Evolutionary conservation across 2,113 vertebrate genomes (phyloP).

Genomic region (Martes martes): DNA sequence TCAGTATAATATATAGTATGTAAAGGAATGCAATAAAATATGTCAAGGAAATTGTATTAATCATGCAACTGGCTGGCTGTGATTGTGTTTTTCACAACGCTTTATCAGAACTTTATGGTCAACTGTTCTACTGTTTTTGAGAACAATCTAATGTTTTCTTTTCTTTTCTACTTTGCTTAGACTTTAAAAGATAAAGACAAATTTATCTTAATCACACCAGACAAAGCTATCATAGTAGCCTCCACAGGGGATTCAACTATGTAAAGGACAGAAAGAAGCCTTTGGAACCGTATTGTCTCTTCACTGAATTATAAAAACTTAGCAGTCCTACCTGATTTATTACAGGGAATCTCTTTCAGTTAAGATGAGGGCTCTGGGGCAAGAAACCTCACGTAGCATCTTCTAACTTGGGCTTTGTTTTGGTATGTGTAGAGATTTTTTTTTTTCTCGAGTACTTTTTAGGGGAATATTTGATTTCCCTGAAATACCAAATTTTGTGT

Average conservation of each 20-base stretch:
- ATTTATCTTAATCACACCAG: background rate
- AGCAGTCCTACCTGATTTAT: background rate
- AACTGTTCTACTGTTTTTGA: slow-evolving; percentile 34
- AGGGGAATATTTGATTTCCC: background rate
- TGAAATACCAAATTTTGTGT: background rate
- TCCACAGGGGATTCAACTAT: background rate
- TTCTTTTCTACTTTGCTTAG: slow-evolving; percentile 1
- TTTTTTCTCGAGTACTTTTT: background rate
- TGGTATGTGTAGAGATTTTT: background rate
- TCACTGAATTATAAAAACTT: slow-evolving; percentile 6
- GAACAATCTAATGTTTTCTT: background rate
- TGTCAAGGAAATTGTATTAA: background rate
- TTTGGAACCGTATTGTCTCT: slow-evolving; percentile 23
- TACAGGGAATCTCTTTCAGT: background rate
- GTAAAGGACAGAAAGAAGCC: slow-evolving; percentile 1
- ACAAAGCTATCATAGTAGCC: background rate
- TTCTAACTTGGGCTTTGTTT: background rate
- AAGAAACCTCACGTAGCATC: background rate
- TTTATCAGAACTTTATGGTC: background rate
- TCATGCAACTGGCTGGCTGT: background rate
- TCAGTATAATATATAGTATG: background rate
- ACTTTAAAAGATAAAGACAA: background rate
- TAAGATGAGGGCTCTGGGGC: background rate
- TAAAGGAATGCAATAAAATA: background rate
- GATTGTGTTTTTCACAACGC: background rate